These are phyloP conservation scores for Xyrauchen texanus DNA, from an alignment of 2,113 vertebrate species.

Conservation along the genomic window DNA sequence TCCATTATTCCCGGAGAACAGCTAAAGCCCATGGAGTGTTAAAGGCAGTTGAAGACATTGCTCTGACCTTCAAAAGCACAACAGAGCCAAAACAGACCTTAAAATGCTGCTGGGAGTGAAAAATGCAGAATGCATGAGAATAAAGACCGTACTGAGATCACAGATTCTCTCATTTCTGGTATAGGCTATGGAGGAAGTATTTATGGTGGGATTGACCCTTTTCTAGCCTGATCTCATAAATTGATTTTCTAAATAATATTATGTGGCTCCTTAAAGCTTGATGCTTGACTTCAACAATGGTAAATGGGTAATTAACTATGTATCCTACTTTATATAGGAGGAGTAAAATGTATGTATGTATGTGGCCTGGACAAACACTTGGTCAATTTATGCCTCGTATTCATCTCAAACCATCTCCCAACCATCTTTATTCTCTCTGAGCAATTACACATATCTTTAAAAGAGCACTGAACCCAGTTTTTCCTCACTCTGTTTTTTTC, in stretches of 20 bases:
- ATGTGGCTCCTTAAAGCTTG: no score
- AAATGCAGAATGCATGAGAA: no score
- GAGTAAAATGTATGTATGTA: not conserved
- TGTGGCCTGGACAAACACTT: no score
- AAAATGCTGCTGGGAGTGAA: not conserved
- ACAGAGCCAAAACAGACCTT: constrained; percentile 54
- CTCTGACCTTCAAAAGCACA: constrained; percentile 67
- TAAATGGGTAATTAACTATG: no score
- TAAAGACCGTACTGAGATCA: not conserved
- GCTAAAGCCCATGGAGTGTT: constrained; percentile 46
- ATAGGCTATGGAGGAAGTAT: not conserved
- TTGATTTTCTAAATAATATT: no score
- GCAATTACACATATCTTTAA: not conserved
- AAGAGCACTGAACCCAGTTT: constrained; percentile 14
- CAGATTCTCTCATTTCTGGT: constrained; percentile 1
- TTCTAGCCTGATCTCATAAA: no score
- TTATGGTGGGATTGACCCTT: no score
- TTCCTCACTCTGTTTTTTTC: not conserved
- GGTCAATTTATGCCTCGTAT: constrained; percentile 45
- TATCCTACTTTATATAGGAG: no score
- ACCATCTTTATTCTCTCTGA: not conserved
- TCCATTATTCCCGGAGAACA: constrained; percentile 21
- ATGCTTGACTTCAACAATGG: no score
- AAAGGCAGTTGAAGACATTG: constrained; percentile 36
- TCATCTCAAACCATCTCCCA: no score